These are phyloP conservation scores for Melanostoma scalare DNA, from an alignment of 2,888 invertebrate genomes.

Conservation along the genomic window DNA sequence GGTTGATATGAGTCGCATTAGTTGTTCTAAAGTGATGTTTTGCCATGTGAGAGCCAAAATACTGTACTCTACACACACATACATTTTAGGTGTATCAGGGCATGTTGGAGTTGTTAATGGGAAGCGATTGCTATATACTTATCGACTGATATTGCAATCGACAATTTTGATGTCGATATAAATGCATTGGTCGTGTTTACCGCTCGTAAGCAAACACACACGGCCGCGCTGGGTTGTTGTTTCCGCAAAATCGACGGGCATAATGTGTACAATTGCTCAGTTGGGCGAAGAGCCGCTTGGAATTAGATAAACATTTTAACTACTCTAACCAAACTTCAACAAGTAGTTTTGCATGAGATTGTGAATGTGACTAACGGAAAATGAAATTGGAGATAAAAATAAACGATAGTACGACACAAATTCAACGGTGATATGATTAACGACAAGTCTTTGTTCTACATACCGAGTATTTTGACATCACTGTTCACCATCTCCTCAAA, in stretches of 20 bases:
- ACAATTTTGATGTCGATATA: slow-evolving; percentile 30
- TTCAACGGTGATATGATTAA: too few species aligned
- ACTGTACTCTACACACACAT: neutral
- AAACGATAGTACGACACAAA: too few species aligned
- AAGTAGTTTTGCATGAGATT: too few species aligned
- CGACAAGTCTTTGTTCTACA: too few species aligned
- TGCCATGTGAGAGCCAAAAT: slow-evolving; percentile 11
- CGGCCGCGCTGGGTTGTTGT: neutral
- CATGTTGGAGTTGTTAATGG: slow-evolving; percentile 23
- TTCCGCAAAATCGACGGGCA: neutral
- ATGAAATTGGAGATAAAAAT: too few species aligned
- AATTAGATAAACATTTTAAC: slow-evolving; percentile 39
- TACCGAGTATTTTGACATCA: too few species aligned
- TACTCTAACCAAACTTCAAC: neutral
- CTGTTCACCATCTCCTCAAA: too few species aligned
- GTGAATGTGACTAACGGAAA: too few species aligned
- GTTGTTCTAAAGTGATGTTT: slow-evolving; percentile 3
- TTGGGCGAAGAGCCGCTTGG: slow-evolving; percentile 27
- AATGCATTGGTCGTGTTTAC: neutral
- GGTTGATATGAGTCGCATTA: neutral
- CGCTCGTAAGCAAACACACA: slow-evolving; percentile 13
- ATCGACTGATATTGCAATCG: slow-evolving; percentile 40
- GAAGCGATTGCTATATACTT: slow-evolving; percentile 28
- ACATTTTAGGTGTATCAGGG: slow-evolving; percentile 38
- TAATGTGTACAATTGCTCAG: slow-evolving; percentile 20